Evolutionary conservation across 2,113 vertebrate species (phyloP), one percentile per base, ranked within the genome.

Genomic region (Pseudorasbora parva): DNA sequence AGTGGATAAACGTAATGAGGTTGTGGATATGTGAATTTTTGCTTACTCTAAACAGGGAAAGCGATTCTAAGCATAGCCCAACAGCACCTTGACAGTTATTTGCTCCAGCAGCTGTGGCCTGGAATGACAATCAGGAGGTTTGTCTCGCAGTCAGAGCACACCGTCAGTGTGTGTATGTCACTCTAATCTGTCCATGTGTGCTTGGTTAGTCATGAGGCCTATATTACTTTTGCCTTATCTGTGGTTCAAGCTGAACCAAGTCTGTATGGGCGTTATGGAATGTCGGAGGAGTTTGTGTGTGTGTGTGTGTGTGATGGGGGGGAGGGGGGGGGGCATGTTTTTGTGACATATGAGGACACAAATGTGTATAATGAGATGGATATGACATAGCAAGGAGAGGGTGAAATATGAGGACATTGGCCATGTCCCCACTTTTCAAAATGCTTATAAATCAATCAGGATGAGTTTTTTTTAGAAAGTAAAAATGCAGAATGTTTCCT

Each of bases 1-100:
- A 81, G 86, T 75, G 88, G 93, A 92, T 91, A 91, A 93, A 90
- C 86, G 88, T 91, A 91, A 92, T 91, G 89, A 90, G 82, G 86
- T 92, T 92, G 92, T 86, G 76, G 90, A 90, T 87, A 89, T 90
- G 91, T 92, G 89, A 90, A 88, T 88, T 87, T 92, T 86, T 87
- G 86, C 89, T 90, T 82, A 87, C 86, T 91, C 88, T 91, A 89
- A 93, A 89, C 90, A 83, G 86, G 88, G 88, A 89, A 84, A 87
- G 75, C 62, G 89, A 91, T 90, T 91, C 84, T 91, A 85, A 69
- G 68, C 37, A 15, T n/a, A 73, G 82, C 87, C 82, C 85, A 73
- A 89, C 81, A 91, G 89, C 88, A 88, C 89, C 51, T 79, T 89
- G 88, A n/a, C n/a, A n/a, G 90, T 91, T 91, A 91, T 92, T 91